phyloP scores from a whole-genome alignment of 2,113 vertebrate genomes.

The Apteryx mantelli region DNA sequence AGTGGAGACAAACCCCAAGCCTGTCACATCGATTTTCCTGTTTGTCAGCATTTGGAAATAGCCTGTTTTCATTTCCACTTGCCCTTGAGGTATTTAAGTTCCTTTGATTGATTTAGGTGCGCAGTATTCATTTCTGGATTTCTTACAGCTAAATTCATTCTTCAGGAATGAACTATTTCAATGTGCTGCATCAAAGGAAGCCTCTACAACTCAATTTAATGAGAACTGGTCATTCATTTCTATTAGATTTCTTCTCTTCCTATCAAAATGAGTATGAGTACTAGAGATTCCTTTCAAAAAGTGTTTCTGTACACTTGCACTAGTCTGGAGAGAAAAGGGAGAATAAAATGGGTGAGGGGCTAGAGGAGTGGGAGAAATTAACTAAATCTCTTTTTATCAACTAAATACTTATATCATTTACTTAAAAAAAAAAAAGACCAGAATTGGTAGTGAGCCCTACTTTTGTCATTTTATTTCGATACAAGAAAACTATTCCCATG shows the following conservation, averaged over 20 bases:
- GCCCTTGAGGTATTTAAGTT: slow-evolving; percentile 33
- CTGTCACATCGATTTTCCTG: neutral
- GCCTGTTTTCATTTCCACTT: slow-evolving; percentile 7
- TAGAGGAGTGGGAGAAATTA: slow-evolving; percentile 18
- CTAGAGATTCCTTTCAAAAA: neutral
- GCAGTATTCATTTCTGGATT: slow-evolving; percentile 40
- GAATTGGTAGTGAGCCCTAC: slow-evolving; percentile 4
- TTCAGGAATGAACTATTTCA: slow-evolving; percentile 41
- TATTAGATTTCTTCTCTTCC: slow-evolving; percentile 32
- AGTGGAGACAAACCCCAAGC: neutral
- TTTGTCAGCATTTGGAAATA: slow-evolving; percentile 18
- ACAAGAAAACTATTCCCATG: neutral
- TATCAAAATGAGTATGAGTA: neutral
- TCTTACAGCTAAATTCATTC: slow-evolving; percentile 40
- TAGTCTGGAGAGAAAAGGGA: neutral
- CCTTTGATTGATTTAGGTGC: slow-evolving; percentile 31
- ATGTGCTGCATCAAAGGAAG: slow-evolving; percentile 5
- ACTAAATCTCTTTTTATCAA: neutral
- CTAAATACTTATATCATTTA: neutral
- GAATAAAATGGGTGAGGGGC: neutral
- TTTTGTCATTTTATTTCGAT: slow-evolving; percentile 41
- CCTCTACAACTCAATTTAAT: slow-evolving; percentile 27
- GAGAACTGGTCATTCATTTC: slow-evolving; percentile 42
- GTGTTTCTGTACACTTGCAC: neutral
- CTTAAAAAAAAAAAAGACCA: neutral